phyloP scores from a whole-genome alignment of 2,888 invertebrate genomes.

The Euphydryas editha region DNA sequence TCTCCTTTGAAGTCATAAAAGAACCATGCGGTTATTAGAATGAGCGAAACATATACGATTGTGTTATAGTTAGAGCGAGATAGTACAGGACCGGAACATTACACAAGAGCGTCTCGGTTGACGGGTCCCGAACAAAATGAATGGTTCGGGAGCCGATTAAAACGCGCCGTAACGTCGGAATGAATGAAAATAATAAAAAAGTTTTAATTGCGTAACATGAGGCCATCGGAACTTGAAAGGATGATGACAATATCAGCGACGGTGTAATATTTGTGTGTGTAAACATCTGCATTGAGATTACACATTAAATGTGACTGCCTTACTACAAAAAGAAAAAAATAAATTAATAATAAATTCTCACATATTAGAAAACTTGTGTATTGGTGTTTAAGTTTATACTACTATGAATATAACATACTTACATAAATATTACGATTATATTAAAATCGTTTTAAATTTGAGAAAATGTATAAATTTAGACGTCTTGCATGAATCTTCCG shows the following conservation, averaged over 20 bases:
- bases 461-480: too few species aligned
- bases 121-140: slow-evolving; percentile 79
- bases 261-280: slow-evolving; percentile 12
- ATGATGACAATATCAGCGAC: slow-evolving; percentile 30
- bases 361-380: background rate
- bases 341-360: background rate
- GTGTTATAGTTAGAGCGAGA: slow-evolving; percentile 49
- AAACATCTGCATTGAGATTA: slow-evolving; percentile 31
- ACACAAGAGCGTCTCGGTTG: slow-evolving; percentile 78
- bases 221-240: slow-evolving; percentile 55
- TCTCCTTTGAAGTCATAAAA: slow-evolving; percentile 69
- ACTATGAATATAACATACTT: too few species aligned
- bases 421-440: too few species aligned
- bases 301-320: background rate
- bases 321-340: background rate
- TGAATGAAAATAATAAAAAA: slow-evolving; percentile 75
- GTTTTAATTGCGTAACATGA: slow-evolving; percentile 72
- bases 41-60: slow-evolving; percentile 48
- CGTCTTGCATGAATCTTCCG: too few species aligned
- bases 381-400: too few species aligned
- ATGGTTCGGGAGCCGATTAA: slow-evolving; percentile 75
- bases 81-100: slow-evolving; percentile 69
- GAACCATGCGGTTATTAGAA: slow-evolving; percentile 63
- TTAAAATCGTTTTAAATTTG: too few species aligned
- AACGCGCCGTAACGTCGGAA: slow-evolving; percentile 72